Evolutionary conservation across 2,113 vertebrate species (phyloP), one percentile per base, ranked within the genome.

Genomic region (Toxotes jaculatrix): DNA sequence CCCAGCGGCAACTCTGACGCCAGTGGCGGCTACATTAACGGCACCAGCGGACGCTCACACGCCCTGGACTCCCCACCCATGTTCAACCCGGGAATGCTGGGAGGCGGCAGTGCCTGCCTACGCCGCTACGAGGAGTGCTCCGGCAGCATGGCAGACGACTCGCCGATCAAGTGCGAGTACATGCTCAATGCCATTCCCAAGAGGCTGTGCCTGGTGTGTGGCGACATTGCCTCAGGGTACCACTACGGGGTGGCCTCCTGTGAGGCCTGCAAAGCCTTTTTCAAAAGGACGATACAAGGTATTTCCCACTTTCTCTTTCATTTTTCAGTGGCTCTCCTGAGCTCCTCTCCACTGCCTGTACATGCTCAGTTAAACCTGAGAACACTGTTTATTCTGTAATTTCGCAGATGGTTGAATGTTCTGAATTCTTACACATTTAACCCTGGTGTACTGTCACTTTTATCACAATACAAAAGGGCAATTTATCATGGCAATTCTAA

Each of bases 211-310:
- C 96, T 99, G 79, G 98, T 99, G 90, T 99, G 98, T 0, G 98
- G 98, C 65, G 98, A 99, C 94, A 97, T 98, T 77, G 98, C 97
- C 21, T 99, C 98, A 1, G 98, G 98, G 36, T 99, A 99, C 89
- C 98, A 99, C 95, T 99, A 99, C 0, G 98, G 98, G 0, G 98
- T 99, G 92, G 98, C 98, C 56, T 99, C 98, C 93, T 99, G 98
- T 12, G 98, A 99, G 92, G 98, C 98, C 0, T 99, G 98, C 95
- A 99, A 99, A 94, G 98, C 98, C 43, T 99, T 99, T 93, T 99
- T 99, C 96, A 99, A 99, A 93, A 96, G 98, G 84, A 99, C 98
- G 64, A 99, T 99, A 95, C 98, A 99, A 99, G 98, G 98, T 99
- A 97, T 64, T 86, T 84, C 10, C 51, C 79, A 5, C 31, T 19